phyloP scores from a whole-genome alignment of 1,140 invertebrate species.

The Caenorhabditis latens region DNA sequence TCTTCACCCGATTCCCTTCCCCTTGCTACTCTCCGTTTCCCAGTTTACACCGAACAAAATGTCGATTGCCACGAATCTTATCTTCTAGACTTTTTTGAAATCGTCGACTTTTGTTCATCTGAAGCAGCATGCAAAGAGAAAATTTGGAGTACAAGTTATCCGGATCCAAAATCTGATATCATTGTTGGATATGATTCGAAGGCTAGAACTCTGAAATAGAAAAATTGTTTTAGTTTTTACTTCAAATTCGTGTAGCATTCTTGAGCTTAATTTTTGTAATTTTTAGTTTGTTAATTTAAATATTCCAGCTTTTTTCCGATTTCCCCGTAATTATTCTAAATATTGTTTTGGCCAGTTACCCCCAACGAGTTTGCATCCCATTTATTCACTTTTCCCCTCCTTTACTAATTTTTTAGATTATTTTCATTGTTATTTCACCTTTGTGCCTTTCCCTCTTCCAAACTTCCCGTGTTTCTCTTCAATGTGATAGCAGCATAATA shows the following conservation, averaged over 20 bases:
- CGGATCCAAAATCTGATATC: conserved; percentile 68
- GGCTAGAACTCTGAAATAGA: not conserved
- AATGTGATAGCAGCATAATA: not conserved
- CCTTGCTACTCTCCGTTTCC: conserved; percentile 54
- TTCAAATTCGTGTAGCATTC: not conserved
- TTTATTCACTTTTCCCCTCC: too few relatives aligned
- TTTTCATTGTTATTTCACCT: not conserved
- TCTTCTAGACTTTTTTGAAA: conserved; percentile 26
- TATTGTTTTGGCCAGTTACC: too few relatives aligned
- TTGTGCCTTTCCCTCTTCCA: not conserved
- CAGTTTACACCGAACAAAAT: conserved; percentile 55
- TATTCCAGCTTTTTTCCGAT: not conserved
- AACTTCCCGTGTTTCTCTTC: not conserved
- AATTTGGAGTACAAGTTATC: conserved; percentile 66
- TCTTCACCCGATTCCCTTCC: not conserved
- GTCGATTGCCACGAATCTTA: conserved; percentile 16
- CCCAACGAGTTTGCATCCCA: too few relatives aligned
- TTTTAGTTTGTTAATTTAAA: not conserved
- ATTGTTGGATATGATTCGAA: conserved; percentile 40
- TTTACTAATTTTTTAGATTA: too few relatives aligned
- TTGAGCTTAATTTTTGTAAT: not conserved
- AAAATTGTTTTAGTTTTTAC: not conserved
- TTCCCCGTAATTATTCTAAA: not conserved
- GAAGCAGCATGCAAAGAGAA: conserved; percentile 54
- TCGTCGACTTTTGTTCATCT: conserved; percentile 34